These are phyloP conservation scores for Yoshiicerus persimilis DNA, from an alignment of 1,140 invertebrate species.

Conservation along the genomic window DNA sequence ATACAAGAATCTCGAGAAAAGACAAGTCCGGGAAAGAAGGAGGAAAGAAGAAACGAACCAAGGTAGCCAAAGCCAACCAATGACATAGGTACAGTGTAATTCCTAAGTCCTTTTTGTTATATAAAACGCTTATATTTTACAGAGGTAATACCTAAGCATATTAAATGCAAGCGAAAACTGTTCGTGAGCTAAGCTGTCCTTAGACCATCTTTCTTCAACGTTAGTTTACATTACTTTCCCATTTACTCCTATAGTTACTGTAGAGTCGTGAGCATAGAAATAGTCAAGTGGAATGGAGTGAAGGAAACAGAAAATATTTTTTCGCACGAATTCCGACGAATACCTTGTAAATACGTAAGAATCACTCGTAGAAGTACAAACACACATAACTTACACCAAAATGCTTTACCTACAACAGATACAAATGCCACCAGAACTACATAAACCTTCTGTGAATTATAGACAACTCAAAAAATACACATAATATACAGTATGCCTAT, in stretches of 20 bases:
- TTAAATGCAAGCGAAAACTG: not conserved
- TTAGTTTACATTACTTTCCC: not conserved
- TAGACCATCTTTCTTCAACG: not conserved
- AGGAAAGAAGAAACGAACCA: not conserved
- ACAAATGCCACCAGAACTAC: not conserved
- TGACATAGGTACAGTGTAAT: not conserved
- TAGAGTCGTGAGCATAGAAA: not conserved
- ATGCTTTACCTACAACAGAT: not conserved
- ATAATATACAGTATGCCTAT: too few relatives aligned
- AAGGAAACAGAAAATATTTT: slow-evolving; percentile 4
- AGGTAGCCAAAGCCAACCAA: not conserved
- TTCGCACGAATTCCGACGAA: not conserved
- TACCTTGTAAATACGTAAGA: not conserved
- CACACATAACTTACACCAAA: not conserved
- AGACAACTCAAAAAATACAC: not conserved
- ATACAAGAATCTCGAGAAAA: not conserved
- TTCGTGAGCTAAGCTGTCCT: not conserved
- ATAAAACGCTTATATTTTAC: not conserved
- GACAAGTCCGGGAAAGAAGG: not conserved
- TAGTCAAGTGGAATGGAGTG: not conserved
- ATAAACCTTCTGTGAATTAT: not conserved
- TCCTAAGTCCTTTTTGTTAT: not conserved
- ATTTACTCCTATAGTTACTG: not conserved
- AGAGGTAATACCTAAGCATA: not conserved
- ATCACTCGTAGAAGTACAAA: not conserved